A percentile compares a stretch with the other conserved stretches of the same genome.
phyloP scores from a whole-genome alignment of 2,113 vertebrate species.

The Brachyhypopomus gauderio region DNA sequence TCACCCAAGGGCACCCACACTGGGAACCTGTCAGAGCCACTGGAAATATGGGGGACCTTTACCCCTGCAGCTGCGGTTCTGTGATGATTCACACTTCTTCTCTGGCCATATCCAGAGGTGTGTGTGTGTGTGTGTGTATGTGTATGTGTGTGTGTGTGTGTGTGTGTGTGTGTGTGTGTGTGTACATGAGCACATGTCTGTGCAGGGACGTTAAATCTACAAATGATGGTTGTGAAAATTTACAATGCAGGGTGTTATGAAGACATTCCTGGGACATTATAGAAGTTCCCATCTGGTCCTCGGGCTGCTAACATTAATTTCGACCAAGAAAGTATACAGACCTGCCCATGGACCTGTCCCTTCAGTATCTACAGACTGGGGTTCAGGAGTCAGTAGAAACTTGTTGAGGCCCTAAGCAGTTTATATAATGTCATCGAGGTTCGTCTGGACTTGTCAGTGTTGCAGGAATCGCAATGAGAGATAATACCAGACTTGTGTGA shows the following conservation, averaged over 20 bases:
- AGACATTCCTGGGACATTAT: neutral
- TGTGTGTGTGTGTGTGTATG: constrained; percentile 16
- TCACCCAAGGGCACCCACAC: constrained; percentile 14
- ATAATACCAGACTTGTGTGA: too few species aligned
- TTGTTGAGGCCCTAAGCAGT: too few species aligned
- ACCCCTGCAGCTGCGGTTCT: neutral
- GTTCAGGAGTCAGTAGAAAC: neutral
- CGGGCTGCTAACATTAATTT: constrained; percentile 14
- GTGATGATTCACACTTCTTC: constrained; percentile 32
- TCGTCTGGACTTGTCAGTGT: too few species aligned
- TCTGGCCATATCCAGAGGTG: neutral
- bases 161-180: neutral
- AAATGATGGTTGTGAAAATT: neutral
- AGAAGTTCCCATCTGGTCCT: constrained; percentile 30
- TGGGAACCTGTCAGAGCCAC: neutral
- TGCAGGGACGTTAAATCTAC: neutral
- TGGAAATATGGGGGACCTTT: constrained; percentile 27
- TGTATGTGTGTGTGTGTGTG: constrained; percentile 6
- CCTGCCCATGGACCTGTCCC: neutral
- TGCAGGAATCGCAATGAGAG: too few species aligned
- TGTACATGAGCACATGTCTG: neutral
- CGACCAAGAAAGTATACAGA: neutral
- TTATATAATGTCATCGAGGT: too few species aligned
- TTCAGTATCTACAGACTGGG: too few species aligned
- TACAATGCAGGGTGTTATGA: constrained; percentile 1